A percentile compares a stretch with the other conserved stretches of the same genome.
phyloP scores from a whole-genome alignment of 2,797 vertebrate genomes.

The Synaphobranchus kaupii region DNA sequence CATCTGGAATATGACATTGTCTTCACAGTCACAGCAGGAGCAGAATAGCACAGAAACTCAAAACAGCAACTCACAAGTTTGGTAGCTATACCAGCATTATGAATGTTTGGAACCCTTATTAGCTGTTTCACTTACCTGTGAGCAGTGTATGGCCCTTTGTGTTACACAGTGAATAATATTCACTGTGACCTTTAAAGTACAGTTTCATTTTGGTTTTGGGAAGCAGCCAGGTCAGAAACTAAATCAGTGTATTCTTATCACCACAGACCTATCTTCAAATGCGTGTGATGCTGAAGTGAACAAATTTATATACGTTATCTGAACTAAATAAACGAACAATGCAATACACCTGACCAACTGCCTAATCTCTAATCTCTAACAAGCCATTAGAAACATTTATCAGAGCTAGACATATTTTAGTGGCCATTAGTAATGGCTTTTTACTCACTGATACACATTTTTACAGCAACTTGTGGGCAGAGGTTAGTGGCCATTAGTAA shows the following conservation, averaged over 20 bases:
- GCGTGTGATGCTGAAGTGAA: not conserved
- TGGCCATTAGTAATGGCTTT: not conserved
- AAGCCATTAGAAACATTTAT: not conserved
- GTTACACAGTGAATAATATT: not conserved
- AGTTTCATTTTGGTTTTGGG: conserved; percentile 4
- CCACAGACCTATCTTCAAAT: not conserved
- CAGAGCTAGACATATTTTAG: not conserved
- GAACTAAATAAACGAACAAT: not conserved
- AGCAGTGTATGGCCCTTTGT: not conserved
- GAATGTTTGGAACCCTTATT: not conserved
- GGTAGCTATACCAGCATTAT: not conserved
- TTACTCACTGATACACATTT: not conserved
- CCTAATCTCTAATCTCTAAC: not conserved
- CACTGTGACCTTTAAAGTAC: not conserved
- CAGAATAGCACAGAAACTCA: conserved; percentile 51
- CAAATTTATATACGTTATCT: not conserved
- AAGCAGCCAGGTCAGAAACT: conserved; percentile 22
- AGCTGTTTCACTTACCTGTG: not conserved
- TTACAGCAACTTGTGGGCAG: not conserved
- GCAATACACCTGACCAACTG: not conserved
- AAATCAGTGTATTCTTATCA: not conserved
- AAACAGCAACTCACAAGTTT: conserved; percentile 54
- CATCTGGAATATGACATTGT: conserved; percentile 74
- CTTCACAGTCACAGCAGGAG: conserved; percentile 65
- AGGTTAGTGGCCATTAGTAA: not conserved